Percentiles rank a stretch among this genome's conserved stretches.
These are phyloP conservation scores for Melangyna quadrimaculata DNA, from an alignment of 2,888 invertebrate genomes.

Conservation along the genomic window DNA sequence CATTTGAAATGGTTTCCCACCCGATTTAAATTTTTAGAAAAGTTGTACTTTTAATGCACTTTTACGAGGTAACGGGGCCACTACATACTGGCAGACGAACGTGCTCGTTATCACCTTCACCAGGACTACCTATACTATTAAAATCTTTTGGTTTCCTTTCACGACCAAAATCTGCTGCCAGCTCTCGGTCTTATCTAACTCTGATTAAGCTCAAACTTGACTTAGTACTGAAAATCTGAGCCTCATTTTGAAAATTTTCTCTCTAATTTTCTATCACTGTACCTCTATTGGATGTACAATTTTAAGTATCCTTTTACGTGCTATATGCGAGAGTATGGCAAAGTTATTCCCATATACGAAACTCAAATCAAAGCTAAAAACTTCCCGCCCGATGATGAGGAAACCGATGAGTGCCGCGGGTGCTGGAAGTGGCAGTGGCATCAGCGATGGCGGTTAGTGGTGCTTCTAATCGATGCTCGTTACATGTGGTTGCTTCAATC, in stretches of 20 bases:
- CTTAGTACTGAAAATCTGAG: no score
- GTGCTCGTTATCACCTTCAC: no score
- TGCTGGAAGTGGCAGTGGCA: conserved; percentile 23
- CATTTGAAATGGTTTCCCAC: no score
- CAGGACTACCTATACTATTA: no score
- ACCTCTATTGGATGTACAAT: conserved; percentile 34
- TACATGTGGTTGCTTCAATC: conserved; percentile 70
- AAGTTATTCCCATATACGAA: conserved; percentile 29
- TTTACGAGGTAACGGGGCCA: no score
- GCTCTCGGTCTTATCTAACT: no score
- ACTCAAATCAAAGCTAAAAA: conserved; percentile 58
- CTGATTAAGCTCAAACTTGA: no score
- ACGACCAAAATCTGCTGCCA: no score
- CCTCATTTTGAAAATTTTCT: not conserved
- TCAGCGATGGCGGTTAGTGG: conserved; percentile 56
- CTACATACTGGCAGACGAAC: no score
- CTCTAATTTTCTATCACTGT: not conserved
- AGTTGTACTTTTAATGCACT: no score
- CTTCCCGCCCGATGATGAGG: not conserved
- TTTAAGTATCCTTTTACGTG: conserved; percentile 18
- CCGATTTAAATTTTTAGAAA: no score
- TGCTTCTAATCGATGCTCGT: conserved; percentile 70
- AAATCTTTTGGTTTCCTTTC: no score
- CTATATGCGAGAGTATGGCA: not conserved
- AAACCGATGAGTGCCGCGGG: conserved; percentile 39